phyloP scores from a whole-genome alignment of 2,113 vertebrate species.

The Prochilodus magdalenae region DNA sequence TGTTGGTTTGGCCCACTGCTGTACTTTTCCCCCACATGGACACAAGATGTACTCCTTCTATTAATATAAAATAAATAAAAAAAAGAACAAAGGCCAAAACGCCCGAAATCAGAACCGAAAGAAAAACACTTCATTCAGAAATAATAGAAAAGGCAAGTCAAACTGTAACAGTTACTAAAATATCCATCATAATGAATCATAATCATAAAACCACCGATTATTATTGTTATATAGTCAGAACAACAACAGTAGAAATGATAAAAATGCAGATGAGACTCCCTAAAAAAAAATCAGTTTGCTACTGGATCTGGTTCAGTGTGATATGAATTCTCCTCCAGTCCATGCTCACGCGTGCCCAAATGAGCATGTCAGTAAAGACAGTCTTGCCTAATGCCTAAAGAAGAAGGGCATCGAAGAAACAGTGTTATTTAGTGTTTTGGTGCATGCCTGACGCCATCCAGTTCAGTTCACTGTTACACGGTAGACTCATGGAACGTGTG shows the following conservation, averaged over 20 bases:
- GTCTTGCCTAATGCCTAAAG: not conserved
- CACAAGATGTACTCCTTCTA: slow-evolving; percentile 49
- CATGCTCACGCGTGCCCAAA: not conserved
- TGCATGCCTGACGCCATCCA: slow-evolving; percentile 12
- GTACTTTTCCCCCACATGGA: slow-evolving; percentile 64
- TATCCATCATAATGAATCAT: slow-evolving; percentile 68
- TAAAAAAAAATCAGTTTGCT: slow-evolving; percentile 44
- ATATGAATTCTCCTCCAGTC: not conserved
- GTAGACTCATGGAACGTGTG: not conserved
- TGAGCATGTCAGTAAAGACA: not conserved
- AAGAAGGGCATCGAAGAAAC: slow-evolving; percentile 10
- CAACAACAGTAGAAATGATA: slow-evolving; percentile 74
- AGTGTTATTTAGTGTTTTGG: slow-evolving; percentile 25
- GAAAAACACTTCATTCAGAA: slow-evolving; percentile 56
- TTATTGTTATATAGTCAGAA: slow-evolving; percentile 71
- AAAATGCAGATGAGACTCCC: slow-evolving; percentile 69
- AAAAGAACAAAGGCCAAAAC: slow-evolving; percentile 53
- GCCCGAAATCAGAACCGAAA: slow-evolving; percentile 58
- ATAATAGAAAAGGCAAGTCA: slow-evolving; percentile 69
- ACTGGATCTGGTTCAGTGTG: slow-evolving; percentile 30
- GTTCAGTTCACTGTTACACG: not conserved
- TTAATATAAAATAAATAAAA: too few species aligned
- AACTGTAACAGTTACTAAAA: slow-evolving; percentile 70
- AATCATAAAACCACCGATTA: slow-evolving; percentile 77
- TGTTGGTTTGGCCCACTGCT: slow-evolving; percentile 30